A percentile compares a stretch with the other conserved stretches of the same genome.
phyloP scores from a whole-genome alignment of 2,113 vertebrate species.

The Bubalus kerabau region DNA sequence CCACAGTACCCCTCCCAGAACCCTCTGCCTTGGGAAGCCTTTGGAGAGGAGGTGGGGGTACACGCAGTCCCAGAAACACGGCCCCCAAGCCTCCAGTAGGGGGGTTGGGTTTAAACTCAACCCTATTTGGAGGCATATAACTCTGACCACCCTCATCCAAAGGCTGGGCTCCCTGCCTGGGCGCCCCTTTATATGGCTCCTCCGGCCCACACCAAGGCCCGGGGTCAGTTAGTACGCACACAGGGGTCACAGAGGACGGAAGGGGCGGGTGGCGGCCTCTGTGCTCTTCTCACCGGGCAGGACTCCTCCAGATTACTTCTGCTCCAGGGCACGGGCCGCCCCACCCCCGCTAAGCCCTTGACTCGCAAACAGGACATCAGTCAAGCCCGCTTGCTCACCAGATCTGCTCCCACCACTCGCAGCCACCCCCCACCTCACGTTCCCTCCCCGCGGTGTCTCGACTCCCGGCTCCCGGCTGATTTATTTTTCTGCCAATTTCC shows the following conservation, averaged over 20 bases:
- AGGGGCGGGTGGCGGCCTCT: rapidly evolving
- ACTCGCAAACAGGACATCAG: slow-evolving; percentile 66
- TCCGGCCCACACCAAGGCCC: background rate
- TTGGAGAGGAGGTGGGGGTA: background rate
- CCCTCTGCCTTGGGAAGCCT: background rate
- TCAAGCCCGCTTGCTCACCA: slow-evolving; percentile 48
- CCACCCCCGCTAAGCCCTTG: background rate
- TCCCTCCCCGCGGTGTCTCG: slow-evolving; percentile 61
- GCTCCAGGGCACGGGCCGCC: background rate
- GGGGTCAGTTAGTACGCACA: background rate
- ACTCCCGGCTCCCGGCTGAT: slow-evolving; percentile 62
- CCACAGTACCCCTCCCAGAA: background rate
- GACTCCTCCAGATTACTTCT: background rate
- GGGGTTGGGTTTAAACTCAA: background rate
- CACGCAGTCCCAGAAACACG: background rate
- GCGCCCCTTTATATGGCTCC: background rate
- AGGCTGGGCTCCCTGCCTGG: background rate
- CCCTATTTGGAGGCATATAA: background rate
- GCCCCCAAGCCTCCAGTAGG: background rate
- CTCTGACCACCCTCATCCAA: background rate
- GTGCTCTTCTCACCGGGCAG: background rate
- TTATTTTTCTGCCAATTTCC: slow-evolving; percentile 72
- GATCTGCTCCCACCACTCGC: slow-evolving; percentile 41
- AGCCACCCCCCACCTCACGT: background rate
- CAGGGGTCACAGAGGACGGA: background rate